Base-by-base conservation (phyloP, 1,140 invertebrate species). In the Nasonia longicornis region DNA sequence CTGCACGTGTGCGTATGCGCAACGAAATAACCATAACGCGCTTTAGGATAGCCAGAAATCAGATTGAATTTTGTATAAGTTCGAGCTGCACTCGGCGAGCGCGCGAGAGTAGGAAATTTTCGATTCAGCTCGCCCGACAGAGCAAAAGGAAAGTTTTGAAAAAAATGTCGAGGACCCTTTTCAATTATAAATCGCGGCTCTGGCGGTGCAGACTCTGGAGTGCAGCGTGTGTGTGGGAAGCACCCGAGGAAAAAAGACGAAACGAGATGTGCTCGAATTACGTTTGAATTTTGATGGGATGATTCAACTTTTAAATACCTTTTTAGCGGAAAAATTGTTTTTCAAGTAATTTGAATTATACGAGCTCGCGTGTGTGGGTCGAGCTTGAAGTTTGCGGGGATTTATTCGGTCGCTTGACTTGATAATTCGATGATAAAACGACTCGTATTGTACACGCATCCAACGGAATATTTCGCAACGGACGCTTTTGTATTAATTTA, bases 21-120 rank as follows among this genome's bases (percentile, higher is more conserved):
- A 67, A 67, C 64, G 35, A 67, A 67, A 67, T 67, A 67, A 67
- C 35, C 58, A 16, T 22, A 64, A 64, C 29, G 58, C 14, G 42
- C 20, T 75, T 75, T 38, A 14, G 64, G 64, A 63, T 11, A 38
- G 26, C 38, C 22, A 14, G 75, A 26, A 66, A 45, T 45, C 64
- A 75, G 26, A 64, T 64, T 63, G 26, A 29, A 77, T 64, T 77
- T 77, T 77, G 64, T 48, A 77, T 29, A 67, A 67, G 35, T 76
- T 64, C 20, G 31, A 58, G 22, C 31, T 35, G 31, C 22, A 52
- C 42, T 26, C 16, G 20, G 52, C 3, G 20, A 52, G 26, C 4
- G 3, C 3, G 3, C 3, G 29, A 67, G 16, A 66, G 63, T 26
- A 66, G 16, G 16, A 26, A 66, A 66, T 66, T 66, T 66, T 66